Evolutionary conservation across 2,113 vertebrate species (phyloP), one percentile per base, ranked within the genome.

Genomic region (Tricholaema leucomelas): DNA sequence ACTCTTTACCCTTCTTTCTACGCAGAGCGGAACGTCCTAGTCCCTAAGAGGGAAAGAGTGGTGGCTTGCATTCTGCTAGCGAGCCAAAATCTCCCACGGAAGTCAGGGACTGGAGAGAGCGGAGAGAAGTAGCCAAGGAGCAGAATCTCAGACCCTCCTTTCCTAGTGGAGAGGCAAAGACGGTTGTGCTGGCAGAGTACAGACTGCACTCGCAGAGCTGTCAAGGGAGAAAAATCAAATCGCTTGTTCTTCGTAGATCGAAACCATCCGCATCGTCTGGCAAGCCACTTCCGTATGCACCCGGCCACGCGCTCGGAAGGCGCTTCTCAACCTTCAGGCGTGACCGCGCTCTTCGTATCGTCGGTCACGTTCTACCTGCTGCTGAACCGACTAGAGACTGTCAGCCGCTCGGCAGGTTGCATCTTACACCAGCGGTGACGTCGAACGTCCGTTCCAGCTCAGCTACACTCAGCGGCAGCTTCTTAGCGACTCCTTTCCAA

Each of bases 221-320:
- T 30, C 33, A 13, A 40, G 27, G 67, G 7, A 60, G 28, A 82
- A 87, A 87, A 94, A 87, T 27, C 24, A 73, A 63, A 33, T 58
- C 36, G 84, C 91, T 7, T 91, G 89, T 72, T 85, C 44, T 38
- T 78, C 67, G 33, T 67, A 85, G 87, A 84, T 17, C 44, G 17
- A 81, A 88, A 78, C 1, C 2, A 55, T 24, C 3, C 0, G 0
- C 55, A 64, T 64, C 19, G 27, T 46, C 59, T 20, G 9, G 8
- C 12, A 24, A 5, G 2, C 7, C 42, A 66, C 74, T 84, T 55
- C 88, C 85, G 88, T 66, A 87, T 31, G 12, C 9, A 55, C 64
- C 17, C 33, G 30, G 8, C 38, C 38, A 40, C 38, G 38, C 38
- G 9, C 38, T 40, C 38, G 9, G 38, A 40, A n/a, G n/a, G n/a